Evolutionary conservation across 2,113 vertebrate species (phyloP).

Genomic region (Cheirogaleus medius): DNA sequence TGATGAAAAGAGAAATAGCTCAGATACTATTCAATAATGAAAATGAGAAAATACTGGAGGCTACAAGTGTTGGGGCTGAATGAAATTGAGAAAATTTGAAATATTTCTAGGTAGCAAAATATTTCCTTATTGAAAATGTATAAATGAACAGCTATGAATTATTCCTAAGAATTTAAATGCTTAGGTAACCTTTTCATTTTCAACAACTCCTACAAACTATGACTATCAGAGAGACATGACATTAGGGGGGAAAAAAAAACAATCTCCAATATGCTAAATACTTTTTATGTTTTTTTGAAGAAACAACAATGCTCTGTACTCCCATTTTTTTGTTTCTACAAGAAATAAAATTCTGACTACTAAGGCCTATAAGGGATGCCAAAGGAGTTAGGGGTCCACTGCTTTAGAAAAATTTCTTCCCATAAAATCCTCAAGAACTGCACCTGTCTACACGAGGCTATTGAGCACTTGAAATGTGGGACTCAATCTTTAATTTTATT

Average conservation of each 20-base stretch:
- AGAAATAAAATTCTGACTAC: not conserved
- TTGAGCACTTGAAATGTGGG: not conserved
- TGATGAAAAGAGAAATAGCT: not conserved
- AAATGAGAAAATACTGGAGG: constrained; percentile 28
- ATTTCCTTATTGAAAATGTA: constrained; percentile 26
- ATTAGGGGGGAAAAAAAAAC: not conserved
- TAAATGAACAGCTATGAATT: not conserved
- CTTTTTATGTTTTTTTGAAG: not conserved
- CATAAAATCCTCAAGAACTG: not conserved
- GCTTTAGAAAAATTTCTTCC: not conserved
- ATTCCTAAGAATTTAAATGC: not conserved
- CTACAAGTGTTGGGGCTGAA: not conserved
- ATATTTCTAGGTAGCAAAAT: constrained; percentile 13
- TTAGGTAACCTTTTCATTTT: not conserved
- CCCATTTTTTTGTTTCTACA: not conserved
- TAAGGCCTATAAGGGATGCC: not conserved
- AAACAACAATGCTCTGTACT: not conserved
- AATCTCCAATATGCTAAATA: not conserved
- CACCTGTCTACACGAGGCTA: not conserved
- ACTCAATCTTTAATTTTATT: not conserved
- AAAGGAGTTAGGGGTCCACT: not conserved
- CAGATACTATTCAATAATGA: not conserved
- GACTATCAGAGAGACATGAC: not conserved
- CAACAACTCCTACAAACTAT: not conserved
- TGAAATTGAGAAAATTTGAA: constrained; percentile 11